Percentiles rank a stretch among this genome's conserved stretches.
These are phyloP conservation scores for Hylomyscus alleni DNA, from an alignment of 2,797 vertebrate species.

Conservation along the genomic window DNA sequence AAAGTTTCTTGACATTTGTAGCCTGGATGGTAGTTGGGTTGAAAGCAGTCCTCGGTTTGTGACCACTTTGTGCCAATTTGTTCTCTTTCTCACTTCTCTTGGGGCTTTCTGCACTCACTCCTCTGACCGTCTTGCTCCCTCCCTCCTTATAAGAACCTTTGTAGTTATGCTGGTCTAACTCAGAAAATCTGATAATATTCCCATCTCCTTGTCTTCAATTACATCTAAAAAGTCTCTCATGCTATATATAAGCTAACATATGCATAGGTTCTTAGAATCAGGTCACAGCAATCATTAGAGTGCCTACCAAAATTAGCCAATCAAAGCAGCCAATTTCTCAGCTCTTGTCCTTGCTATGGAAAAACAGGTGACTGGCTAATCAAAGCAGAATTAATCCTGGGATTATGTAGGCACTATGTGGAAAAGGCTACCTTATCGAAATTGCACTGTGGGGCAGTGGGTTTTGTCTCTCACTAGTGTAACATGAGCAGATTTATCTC, in stretches of 20 bases:
- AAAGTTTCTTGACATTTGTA: neutral
- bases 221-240: neutral
- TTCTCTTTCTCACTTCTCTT: neutral
- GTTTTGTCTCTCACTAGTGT: accelerated
- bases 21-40: neutral
- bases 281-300: neutral
- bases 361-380: neutral
- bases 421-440: neutral
- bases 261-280: neutral
- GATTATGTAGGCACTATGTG: neutral
- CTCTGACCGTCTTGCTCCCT: neutral
- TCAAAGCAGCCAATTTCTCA: neutral
- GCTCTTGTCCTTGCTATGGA: neutral
- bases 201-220: neutral
- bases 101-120: neutral
- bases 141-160: neutral
- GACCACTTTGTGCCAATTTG: neutral
- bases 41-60: neutral
- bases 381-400: neutral
- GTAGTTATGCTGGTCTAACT: accelerated
- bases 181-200: neutral
- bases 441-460: too few relatives aligned
- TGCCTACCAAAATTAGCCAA: neutral
- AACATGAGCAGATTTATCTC: neutral
- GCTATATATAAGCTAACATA: neutral